Percentiles rank a stretch among this genome's conserved stretches.
Evolutionary conservation across 2,888 invertebrate genomes (phyloP).

Genomic region (Hipparchia sbordonii): DNA sequence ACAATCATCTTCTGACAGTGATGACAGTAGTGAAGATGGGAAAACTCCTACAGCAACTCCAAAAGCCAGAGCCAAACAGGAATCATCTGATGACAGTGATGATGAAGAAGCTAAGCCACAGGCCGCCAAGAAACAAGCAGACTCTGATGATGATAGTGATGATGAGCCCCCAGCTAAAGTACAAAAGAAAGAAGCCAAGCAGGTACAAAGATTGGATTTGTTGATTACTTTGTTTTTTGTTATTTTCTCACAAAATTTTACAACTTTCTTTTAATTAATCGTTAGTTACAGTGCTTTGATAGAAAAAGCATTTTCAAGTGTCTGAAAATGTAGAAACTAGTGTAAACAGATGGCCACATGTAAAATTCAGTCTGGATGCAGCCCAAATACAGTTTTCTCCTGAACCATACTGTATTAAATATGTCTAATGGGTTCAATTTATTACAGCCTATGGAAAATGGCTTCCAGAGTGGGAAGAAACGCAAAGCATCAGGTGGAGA

Average conservation of each 20-base stretch:
- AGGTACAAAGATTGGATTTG: slow-evolving; percentile 44
- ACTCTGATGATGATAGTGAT: slow-evolving; percentile 41
- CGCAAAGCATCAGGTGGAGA: slow-evolving; percentile 72
- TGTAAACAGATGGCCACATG: too few relatives aligned
- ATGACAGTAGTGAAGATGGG: slow-evolving; percentile 67
- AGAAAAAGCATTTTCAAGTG: too few relatives aligned
- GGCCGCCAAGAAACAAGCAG: slow-evolving; percentile 7
- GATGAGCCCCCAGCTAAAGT: slow-evolving; percentile 54
- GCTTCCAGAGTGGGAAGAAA: slow-evolving; percentile 63
- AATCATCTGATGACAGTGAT: slow-evolving; percentile 34
- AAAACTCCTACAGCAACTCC: slow-evolving; percentile 38
- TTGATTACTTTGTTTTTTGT: neutral
- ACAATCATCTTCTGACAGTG: slow-evolving; percentile 57
- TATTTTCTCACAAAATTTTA: too few relatives aligned
- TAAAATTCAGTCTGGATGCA: too few relatives aligned
- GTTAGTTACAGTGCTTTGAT: too few relatives aligned
- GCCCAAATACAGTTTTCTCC: neutral
- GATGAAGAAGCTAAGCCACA: slow-evolving; percentile 26
- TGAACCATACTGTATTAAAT: too few relatives aligned
- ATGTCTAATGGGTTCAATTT: neutral
- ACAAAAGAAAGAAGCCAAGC: slow-evolving; percentile 46
- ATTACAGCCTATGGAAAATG: slow-evolving; percentile 45
- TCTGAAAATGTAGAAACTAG: too few relatives aligned
- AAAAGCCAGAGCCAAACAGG: slow-evolving; percentile 33
- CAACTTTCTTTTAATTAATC: too few relatives aligned